Percentiles rank a stretch among this genome's conserved stretches.
phyloP scores from a whole-genome alignment of 2,797 vertebrate species.

The Mormyrops attenuatus region DNA sequence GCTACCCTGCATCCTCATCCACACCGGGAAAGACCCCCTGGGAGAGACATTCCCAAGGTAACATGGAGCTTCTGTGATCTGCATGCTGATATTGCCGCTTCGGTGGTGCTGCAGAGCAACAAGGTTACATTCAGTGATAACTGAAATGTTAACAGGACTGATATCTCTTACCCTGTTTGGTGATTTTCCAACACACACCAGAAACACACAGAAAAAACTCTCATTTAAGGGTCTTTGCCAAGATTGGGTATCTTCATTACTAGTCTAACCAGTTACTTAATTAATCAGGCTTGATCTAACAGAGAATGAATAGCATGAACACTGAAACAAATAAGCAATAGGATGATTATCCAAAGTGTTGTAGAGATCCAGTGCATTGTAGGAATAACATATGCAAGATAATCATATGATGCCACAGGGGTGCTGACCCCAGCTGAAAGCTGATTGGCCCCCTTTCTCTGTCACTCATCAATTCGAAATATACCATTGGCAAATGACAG shows the following conservation, averaged over 20 bases:
- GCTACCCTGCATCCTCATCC: slow-evolving; percentile 89
- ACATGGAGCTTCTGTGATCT: background rate
- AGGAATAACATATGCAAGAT: background rate
- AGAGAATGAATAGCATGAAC: background rate
- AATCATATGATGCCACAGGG: background rate
- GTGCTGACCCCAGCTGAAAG: background rate
- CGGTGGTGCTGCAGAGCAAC: background rate
- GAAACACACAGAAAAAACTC: background rate
- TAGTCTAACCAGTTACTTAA: background rate
- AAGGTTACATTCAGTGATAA: background rate
- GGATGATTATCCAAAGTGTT: background rate
- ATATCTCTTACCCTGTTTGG: background rate
- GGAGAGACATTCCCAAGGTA: slow-evolving; percentile 97
- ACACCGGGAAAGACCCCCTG: slow-evolving; percentile 91
- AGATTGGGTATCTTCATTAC: background rate
- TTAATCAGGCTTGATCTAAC: background rate
- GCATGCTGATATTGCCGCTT: background rate
- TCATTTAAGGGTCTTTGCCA: background rate
- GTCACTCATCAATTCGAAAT: background rate
- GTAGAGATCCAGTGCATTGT: background rate
- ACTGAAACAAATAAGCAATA: background rate
- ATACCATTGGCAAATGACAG: background rate
- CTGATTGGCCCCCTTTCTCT: background rate
- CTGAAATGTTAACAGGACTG: background rate
- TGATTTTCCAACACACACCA: background rate